phyloP scores from a whole-genome alignment of 2,888 invertebrate species.

The Eristalinus aeneus region DNA sequence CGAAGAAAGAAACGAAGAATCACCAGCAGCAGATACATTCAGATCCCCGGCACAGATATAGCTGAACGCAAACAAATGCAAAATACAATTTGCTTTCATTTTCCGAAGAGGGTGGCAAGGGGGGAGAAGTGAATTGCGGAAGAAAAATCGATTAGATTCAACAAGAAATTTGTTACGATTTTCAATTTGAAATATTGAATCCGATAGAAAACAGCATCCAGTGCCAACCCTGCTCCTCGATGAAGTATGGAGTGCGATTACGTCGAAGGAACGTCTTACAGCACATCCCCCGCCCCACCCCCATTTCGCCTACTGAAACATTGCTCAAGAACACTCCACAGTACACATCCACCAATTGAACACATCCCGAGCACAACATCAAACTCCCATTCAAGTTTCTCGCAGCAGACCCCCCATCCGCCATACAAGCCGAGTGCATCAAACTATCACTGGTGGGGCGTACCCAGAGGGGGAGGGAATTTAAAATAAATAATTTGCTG shows the following conservation, averaged over 20 bases:
- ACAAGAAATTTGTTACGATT: conserved; percentile 60
- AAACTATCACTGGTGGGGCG: background rate
- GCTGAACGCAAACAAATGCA: conserved; percentile 4
- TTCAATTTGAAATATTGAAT: conserved; percentile 50
- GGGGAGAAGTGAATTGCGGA: background rate
- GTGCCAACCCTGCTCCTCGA: background rate
- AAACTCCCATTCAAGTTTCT: background rate
- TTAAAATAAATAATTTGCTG: background rate
- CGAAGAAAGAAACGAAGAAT: background rate
- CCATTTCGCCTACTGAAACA: background rate
- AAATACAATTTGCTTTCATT: conserved; percentile 15
- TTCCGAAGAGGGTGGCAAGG: background rate
- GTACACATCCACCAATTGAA: background rate
- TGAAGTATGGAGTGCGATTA: background rate
- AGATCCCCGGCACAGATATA: background rate
- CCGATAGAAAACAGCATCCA: conserved; percentile 16
- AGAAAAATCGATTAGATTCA: conserved; percentile 58
- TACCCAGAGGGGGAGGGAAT: background rate
- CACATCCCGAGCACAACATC: background rate
- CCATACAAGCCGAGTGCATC: background rate
- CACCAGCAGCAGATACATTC: background rate
- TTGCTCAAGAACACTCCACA: background rate
- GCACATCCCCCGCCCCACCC: background rate
- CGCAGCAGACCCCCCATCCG: background rate
- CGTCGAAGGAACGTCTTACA: background rate